phyloP scores from a whole-genome alignment of 2,113 vertebrate species.

The Passer domesticus region DNA sequence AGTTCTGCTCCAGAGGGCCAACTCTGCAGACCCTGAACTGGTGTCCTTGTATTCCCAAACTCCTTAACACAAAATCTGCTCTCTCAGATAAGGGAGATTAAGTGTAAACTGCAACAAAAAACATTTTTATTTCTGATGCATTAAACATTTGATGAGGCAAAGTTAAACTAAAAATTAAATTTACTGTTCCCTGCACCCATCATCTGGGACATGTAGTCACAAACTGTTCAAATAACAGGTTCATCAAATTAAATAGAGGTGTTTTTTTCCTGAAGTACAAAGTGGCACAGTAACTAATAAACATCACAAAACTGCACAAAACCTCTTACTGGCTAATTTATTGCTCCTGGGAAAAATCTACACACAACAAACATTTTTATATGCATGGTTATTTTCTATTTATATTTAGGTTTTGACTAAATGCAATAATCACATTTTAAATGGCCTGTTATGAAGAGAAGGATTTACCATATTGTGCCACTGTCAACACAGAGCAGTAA shows the following conservation, averaged over 20 bases:
- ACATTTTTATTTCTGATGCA: neutral
- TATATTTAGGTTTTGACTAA: neutral
- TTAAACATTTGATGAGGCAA: neutral
- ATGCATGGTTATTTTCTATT: neutral
- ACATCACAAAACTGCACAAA: neutral
- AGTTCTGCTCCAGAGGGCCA: neutral
- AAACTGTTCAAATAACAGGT: neutral
- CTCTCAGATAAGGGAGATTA: neutral
- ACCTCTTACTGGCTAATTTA: neutral
- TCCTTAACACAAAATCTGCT: neutral
- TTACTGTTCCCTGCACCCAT: neutral
- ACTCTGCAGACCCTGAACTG: too few relatives aligned
- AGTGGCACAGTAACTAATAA: neutral
- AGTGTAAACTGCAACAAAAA: neutral
- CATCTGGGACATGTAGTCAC: neutral
- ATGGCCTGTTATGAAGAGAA: neutral
- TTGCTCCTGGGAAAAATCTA: neutral
- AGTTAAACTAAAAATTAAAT: neutral
- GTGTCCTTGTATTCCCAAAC: neutral
- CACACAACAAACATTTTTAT: neutral
- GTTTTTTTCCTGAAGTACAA: neutral
- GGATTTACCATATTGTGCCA: neutral
- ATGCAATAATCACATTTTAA: slow-evolving; percentile 12
- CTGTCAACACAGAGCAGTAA: neutral
- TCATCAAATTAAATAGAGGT: neutral